A percentile compares a stretch with the other conserved stretches of the same genome.
These are phyloP conservation scores for Eremobia ochroleuca DNA, from an alignment of 2,888 invertebrate species.

Conservation along the genomic window DNA sequence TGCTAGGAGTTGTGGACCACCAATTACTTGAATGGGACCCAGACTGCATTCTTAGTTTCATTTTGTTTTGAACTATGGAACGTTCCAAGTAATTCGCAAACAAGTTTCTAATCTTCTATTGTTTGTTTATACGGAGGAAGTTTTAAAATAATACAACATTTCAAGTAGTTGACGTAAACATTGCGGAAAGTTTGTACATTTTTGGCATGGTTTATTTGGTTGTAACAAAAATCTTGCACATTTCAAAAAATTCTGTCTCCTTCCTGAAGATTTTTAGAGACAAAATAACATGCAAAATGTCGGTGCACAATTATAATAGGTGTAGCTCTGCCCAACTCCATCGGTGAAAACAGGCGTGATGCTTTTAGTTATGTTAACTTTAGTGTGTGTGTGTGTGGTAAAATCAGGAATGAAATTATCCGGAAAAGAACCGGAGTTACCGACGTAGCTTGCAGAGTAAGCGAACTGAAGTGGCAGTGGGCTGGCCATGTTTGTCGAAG, in stretches of 20 bases:
- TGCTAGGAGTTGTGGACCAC: conserved; percentile 81
- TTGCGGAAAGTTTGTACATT: background rate
- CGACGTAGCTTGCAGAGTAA: too few species aligned
- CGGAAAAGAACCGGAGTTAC: too few species aligned
- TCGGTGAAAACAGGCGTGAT: background rate
- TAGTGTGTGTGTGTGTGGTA: too few species aligned
- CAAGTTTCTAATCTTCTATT: conserved; percentile 52
- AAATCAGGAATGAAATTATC: too few species aligned
- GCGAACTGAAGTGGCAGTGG: too few species aligned
- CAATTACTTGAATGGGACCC: conserved; percentile 83
- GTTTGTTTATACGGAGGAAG: conserved; percentile 47
- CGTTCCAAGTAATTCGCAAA: conserved; percentile 43
- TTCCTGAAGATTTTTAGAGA: background rate
- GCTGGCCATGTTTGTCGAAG: too few species aligned
- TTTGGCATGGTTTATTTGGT: background rate
- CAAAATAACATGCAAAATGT: too few species aligned
- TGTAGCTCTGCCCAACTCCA: too few species aligned
- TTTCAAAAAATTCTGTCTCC: too few species aligned
- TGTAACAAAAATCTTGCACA: background rate
- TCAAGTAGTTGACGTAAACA: background rate
- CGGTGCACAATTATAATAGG: too few species aligned
- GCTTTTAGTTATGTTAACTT: background rate
- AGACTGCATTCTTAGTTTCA: conserved; percentile 72
- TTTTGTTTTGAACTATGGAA: conserved; percentile 73
- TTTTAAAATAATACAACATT: background rate